Base-by-base conservation (phyloP, 2,113 vertebrate species). In the Diphyllodes magnificus region DNA sequence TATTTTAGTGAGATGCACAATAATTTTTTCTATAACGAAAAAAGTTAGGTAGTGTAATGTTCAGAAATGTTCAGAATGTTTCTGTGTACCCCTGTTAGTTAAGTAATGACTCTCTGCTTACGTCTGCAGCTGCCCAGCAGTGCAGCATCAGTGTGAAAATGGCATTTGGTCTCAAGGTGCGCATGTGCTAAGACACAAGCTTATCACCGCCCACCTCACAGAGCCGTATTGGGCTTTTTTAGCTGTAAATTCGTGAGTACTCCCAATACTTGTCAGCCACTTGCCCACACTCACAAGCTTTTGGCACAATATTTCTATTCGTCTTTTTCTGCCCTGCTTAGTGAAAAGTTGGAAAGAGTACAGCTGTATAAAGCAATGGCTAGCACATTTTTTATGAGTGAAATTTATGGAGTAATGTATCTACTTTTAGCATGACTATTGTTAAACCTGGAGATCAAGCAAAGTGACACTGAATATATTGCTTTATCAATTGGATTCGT, bases 401-500 rank as follows among this genome's bases (percentile, higher is more conserved):
- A 98, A 98, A 98, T 98, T 98, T 98, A 98, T 98, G 82, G 97
- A 97, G 97, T 98, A 98, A 98, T 97, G 97, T 98, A 96, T 98
- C 98, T 97, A 97, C 98, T 98, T 98, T 98, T 98, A 98, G 97
- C 97, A 98, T 98, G 98, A 98, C 98, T 98, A 98, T 98, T 98
- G 98, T 98, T 98, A 98, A 98, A 98, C 96, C 97, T 97, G 95
- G 96, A 98, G 98, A 98, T 98, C 98, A 98, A 98, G 97, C 98
- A 97, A 98, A 98, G 97, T 98, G 98, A 98, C 98, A 97, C 98
- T 96, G 95, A 98, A 98, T 98, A 98, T 98, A 98, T 98, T 98
- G 98, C 98, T 98, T 98, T 98, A 98, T 98, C 98, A 98, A 98
- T 98, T 98, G 98, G 96, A 98, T 98, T 98, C 96, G 40, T 98